phyloP scores from a whole-genome alignment of 2,113 vertebrate genomes.

The Thunnus maccoyii region DNA sequence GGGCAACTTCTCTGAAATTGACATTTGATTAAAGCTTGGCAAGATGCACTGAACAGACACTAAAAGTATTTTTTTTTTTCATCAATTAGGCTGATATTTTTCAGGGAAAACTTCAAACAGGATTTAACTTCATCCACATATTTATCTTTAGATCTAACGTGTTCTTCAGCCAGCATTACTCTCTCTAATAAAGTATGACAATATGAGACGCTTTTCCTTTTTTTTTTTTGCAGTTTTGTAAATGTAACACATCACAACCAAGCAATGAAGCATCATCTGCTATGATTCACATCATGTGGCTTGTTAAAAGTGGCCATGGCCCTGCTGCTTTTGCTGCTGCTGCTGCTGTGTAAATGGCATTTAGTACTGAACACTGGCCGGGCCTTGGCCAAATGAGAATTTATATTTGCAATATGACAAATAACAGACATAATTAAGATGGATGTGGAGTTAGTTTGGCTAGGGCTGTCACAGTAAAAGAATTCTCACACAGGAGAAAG shows the following conservation, averaged over 20 bases:
- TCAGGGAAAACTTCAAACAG: conserved; percentile 20
- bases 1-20: conserved; percentile 54
- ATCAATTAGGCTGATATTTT: conserved; percentile 12
- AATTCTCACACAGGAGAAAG: conserved; percentile 35
- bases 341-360: background rate
- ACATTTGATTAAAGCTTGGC: conserved; percentile 66
- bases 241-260: background rate
- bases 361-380: background rate
- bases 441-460: conserved; percentile 43
- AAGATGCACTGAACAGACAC: conserved; percentile 25
- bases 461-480: conserved; percentile 39
- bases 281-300: background rate
- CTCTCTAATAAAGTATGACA: conserved; percentile 16
- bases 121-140: conserved; percentile 1
- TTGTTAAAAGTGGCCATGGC: conserved; percentile 23
- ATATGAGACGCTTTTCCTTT: background rate
- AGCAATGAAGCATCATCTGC: background rate
- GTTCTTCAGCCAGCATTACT: background rate
- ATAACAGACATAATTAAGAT: conserved; percentile 53
- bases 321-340: background rate
- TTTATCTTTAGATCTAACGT: conserved; percentile 35
- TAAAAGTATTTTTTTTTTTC: background rate
- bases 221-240: background rate
- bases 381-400: conserved; percentile 40
- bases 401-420: conserved; percentile 50